A percentile compares a stretch with the other conserved stretches of the same genome.
These are phyloP conservation scores for Eurystomus glaucurus DNA, from an alignment of 2,797 vertebrate genomes.

Conservation along the genomic window DNA sequence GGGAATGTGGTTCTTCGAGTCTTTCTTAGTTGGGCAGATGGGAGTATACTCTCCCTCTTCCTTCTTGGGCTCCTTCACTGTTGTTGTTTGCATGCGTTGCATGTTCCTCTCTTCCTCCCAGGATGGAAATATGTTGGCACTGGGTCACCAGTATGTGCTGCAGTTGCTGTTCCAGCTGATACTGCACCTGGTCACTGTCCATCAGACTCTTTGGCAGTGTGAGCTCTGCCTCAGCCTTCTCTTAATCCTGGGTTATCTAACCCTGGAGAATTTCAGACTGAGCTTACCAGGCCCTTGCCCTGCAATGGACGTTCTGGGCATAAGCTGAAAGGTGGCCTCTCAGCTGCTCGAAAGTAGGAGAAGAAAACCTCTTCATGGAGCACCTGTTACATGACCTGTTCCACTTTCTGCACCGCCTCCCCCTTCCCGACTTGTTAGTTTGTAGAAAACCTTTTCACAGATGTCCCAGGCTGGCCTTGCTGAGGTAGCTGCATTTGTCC, in stretches of 20 bases:
- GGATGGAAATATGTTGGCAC: slow-evolving; percentile 19
- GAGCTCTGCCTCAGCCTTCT: neutral
- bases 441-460: neutral
- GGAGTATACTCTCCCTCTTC: neutral
- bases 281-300: neutral
- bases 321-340: neutral
- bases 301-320: neutral
- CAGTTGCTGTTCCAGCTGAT: slow-evolving; percentile 50
- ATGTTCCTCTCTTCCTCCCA: neutral
- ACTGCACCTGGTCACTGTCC: slow-evolving; percentile 50
- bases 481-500: neutral
- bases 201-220: neutral
- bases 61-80: neutral
- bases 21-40: neutral
- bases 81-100: neutral
- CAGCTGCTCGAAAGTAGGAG: neutral
- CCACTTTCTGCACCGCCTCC: neutral
- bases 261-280: neutral
- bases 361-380: neutral
- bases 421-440: neutral
- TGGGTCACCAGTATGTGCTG: neutral
- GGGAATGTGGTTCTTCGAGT: neutral
- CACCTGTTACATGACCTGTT: neutral
- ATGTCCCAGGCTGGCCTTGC: neutral
- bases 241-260: neutral